These are phyloP conservation scores for Nasonia longicornis DNA, from an alignment of 1,140 invertebrate genomes.

Conservation along the genomic window DNA sequence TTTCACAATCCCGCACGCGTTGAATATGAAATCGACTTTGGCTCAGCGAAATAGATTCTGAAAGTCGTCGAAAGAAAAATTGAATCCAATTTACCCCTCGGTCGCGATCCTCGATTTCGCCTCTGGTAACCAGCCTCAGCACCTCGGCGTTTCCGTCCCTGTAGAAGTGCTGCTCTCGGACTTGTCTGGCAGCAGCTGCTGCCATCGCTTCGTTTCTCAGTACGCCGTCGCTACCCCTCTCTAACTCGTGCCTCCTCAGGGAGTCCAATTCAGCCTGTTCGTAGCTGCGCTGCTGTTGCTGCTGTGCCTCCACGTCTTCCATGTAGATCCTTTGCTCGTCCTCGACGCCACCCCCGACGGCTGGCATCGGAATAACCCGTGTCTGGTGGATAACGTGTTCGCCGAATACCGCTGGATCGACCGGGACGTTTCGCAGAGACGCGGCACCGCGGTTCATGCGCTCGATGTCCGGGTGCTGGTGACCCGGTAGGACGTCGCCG, in stretches of 20 bases:
- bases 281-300: conserved; percentile 51
- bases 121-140: conserved; percentile 81
- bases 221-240: conserved; percentile 76
- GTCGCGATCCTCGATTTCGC: conserved; percentile 70
- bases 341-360: conserved; percentile 43
- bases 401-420: not conserved
- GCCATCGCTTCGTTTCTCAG: conserved; percentile 49
- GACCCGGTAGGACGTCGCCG: conserved; percentile 56
- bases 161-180: conserved; percentile 80
- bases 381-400: not conserved
- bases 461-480: not conserved
- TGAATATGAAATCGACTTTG: not conserved
- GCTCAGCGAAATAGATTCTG: not conserved
- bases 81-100: not conserved
- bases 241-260: conserved; percentile 79
- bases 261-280: conserved; percentile 76
- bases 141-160: conserved; percentile 87
- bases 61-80: not conserved
- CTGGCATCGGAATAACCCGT: conserved; percentile 33
- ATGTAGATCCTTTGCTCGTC: conserved; percentile 65
- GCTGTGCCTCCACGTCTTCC: conserved; percentile 66
- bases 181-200: conserved; percentile 58
- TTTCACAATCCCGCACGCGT: not conserved
- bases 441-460: conserved; percentile 9
- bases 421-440: not conserved